Evolutionary conservation across 2,797 vertebrate genomes (phyloP).

Genomic region (Poliocrania exsul): DNA sequence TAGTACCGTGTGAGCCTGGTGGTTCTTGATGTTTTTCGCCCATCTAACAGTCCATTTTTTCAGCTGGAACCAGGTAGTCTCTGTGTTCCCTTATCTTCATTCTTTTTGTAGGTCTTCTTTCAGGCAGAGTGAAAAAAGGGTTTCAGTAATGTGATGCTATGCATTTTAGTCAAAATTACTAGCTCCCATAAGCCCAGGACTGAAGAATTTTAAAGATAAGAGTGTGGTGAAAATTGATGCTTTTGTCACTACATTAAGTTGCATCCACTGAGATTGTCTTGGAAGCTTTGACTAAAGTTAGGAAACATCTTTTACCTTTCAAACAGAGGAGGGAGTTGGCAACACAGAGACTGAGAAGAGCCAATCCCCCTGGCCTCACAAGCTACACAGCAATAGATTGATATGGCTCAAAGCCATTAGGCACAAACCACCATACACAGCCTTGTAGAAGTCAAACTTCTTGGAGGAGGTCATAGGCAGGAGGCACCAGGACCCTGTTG

Average conservation of each 20-base stretch:
- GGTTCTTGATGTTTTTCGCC: background rate
- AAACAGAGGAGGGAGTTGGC: background rate
- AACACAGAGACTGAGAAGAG: background rate
- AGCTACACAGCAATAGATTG: background rate
- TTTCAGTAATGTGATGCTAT: background rate
- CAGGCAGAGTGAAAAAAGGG: background rate
- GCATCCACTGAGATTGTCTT: background rate
- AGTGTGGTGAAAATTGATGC: background rate
- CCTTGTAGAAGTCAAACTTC: background rate
- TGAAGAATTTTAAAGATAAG: background rate
- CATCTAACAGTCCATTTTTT: background rate
- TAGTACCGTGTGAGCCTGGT: background rate
- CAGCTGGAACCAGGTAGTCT: background rate
- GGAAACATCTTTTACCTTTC: background rate
- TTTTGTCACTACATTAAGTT: constrained; percentile 1
- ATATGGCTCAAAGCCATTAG: constrained; percentile 13
- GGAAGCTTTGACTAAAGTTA: background rate
- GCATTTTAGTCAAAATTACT: background rate
- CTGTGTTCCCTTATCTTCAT: background rate
- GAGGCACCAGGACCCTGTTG: background rate
- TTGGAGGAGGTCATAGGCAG: background rate
- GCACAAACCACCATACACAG: background rate
- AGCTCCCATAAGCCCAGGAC: background rate
- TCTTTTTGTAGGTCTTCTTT: background rate
- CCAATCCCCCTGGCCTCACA: background rate